Evolutionary conservation across 2,797 vertebrate species (phyloP).

Genomic region (Chloroceryle inda): DNA sequence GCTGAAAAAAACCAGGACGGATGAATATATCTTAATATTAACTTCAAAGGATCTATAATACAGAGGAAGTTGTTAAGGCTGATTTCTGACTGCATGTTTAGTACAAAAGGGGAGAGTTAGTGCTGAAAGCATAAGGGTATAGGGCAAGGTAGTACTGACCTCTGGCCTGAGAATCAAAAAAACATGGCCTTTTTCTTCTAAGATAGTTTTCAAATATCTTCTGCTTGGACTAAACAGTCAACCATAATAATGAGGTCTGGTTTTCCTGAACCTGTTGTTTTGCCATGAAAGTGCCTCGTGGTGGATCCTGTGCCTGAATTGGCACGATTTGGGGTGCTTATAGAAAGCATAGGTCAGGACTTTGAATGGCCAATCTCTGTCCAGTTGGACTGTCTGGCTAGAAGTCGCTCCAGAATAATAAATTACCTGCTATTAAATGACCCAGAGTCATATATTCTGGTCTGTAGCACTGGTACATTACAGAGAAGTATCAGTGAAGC

Average conservation of each 20-base stretch:
- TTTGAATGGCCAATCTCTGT: background rate
- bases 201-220: background rate
- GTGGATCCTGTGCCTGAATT: background rate
- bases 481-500: background rate
- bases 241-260: background rate
- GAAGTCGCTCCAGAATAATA: background rate
- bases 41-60: background rate
- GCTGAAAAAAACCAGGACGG: background rate
- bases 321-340: background rate
- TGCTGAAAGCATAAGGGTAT: background rate
- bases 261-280: background rate
- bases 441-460: background rate
- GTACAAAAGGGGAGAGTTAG: background rate
- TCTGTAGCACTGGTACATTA: background rate
- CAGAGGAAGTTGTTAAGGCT: background rate
- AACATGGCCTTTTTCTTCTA: background rate
- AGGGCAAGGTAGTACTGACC: background rate
- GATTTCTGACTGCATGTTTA: background rate
- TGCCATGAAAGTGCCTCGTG: background rate
- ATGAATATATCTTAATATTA: background rate
- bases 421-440: background rate
- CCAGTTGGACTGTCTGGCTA: background rate
- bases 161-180: background rate
- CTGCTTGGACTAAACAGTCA: background rate
- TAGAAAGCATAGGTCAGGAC: background rate